Base-by-base conservation (phyloP, 2,888 invertebrate species). In the Allacma fusca region DNA sequence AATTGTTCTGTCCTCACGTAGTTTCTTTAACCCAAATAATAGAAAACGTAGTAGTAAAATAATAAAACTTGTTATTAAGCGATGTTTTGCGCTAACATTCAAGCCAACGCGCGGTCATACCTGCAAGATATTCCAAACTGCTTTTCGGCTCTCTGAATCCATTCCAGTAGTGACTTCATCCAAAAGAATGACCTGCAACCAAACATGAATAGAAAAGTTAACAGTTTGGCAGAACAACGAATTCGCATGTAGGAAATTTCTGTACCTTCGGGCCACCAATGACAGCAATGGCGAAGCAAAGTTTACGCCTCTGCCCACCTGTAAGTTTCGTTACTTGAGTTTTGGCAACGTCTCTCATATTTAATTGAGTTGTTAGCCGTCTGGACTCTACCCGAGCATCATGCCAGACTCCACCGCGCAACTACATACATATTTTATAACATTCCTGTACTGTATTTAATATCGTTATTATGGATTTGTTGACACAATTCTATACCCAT, bases 401-500 rank as follows among this genome's bases (percentile, higher is more conserved):
- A 26, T 73, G 19, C 78, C 76, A 79, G 0, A 72, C 67, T 23
- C 73, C 76, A 13, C 76, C 65, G 57, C 68, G 65, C 4, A 77
- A 23, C 77, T 77, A 57, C 5, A 16, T 57, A 21, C 16, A 9
- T 21, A 57, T 21, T 19, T 16, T 9, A 7, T 19, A 57, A 19
- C 4, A 4, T 57, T 19, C 19, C n/a, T n/a, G n/a, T n/a, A n/a
- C n/a, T n/a, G n/a, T n/a, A n/a, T n/a, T n/a, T n/a, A n/a, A n/a
- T n/a, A n/a, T n/a, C n/a, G n/a, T n/a, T n/a, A n/a, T n/a, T n/a
- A n/a, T n/a, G n/a, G n/a, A n/a, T n/a, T n/a, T n/a, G n/a, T n/a
- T n/a, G n/a, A n/a, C n/a, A n/a, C n/a, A n/a, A n/a, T 16, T 29
- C 40, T 19, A 26, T 75, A 80, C 70, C 80, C 80, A 80, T 0